phyloP scores from a whole-genome alignment of 1,140 invertebrate species.

The Wiebesia pumilae region DNA sequence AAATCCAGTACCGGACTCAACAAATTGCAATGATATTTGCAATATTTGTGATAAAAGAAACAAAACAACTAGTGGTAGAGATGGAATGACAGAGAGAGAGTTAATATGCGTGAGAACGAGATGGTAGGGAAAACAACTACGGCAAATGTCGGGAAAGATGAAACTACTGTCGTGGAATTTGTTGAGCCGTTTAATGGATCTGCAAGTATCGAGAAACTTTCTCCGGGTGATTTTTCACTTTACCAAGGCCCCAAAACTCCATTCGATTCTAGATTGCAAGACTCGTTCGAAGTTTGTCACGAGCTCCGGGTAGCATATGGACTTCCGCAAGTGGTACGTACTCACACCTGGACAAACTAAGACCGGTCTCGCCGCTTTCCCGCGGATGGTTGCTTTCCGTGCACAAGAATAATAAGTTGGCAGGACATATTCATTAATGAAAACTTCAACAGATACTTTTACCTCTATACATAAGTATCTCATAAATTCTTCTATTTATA shows the following conservation, averaged over 20 bases:
- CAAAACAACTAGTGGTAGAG: not conserved
- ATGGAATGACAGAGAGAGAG: not conserved
- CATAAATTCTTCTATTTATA: not conserved
- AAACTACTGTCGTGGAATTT: constrained; percentile 58
- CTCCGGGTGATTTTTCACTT: constrained; percentile 67
- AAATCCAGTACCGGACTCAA: not conserved
- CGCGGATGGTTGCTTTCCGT: constrained; percentile 26
- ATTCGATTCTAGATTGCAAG: constrained; percentile 68
- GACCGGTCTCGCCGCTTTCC: not conserved
- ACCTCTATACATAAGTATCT: not conserved
- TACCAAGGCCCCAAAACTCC: constrained; percentile 65
- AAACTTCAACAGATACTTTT: constrained; percentile 54
- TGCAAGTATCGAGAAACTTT: constrained; percentile 63
- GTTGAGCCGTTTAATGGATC: constrained; percentile 67
- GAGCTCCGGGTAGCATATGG: not conserved
- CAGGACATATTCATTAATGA: constrained; percentile 55
- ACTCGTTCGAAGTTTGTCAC: constrained; percentile 67
- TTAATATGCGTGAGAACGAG: no score
- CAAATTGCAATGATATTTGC: not conserved
- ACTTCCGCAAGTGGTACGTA: not conserved
- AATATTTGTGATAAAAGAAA: constrained; percentile 3
- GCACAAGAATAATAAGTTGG: constrained; percentile 42
- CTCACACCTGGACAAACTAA: not conserved
- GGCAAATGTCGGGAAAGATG: constrained; percentile 46
- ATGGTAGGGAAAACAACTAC: not conserved